A percentile compares a stretch with the other conserved stretches of the same genome.
These are phyloP conservation scores for Dicrurus megarhynchus DNA, from an alignment of 2,113 vertebrate genomes.

Conservation along the genomic window DNA sequence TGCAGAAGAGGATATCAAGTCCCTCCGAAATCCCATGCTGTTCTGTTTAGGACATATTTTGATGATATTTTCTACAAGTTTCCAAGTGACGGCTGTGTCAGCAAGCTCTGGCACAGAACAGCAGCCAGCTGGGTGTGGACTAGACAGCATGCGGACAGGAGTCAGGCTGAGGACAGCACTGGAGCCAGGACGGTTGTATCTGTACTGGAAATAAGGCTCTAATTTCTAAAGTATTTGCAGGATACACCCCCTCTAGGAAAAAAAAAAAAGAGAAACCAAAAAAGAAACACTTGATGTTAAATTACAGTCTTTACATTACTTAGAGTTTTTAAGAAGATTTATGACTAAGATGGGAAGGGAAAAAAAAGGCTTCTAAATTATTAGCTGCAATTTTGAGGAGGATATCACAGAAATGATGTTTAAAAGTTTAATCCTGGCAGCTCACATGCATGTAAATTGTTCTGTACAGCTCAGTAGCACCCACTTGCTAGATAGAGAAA, in stretches of 20 bases:
- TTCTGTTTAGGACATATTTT: background rate
- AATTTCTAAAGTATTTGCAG: conserved; percentile 19
- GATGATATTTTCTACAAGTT: background rate
- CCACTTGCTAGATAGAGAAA: background rate
- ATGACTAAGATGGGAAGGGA: background rate
- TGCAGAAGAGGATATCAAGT: background rate
- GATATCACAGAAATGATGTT: background rate
- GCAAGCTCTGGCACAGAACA: background rate
- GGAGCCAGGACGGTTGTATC: background rate
- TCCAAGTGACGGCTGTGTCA: background rate
- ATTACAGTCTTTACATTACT: background rate
- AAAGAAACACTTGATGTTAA: background rate
- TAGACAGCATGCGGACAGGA: background rate
- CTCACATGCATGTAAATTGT: background rate
- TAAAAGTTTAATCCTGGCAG: background rate
- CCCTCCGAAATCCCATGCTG: background rate
- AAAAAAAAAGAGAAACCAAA: background rate
- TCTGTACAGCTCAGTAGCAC: background rate
- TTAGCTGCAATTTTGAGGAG: background rate
- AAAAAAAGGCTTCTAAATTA: background rate
- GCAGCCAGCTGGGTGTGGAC: conserved; percentile 22
- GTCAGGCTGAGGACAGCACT: background rate
- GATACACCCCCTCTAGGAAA: background rate
- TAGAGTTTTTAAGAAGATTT: background rate
- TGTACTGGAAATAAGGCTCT: conserved; percentile 9